phyloP scores from a whole-genome alignment of 2,113 vertebrate species.

The Strix uralensis region DNA sequence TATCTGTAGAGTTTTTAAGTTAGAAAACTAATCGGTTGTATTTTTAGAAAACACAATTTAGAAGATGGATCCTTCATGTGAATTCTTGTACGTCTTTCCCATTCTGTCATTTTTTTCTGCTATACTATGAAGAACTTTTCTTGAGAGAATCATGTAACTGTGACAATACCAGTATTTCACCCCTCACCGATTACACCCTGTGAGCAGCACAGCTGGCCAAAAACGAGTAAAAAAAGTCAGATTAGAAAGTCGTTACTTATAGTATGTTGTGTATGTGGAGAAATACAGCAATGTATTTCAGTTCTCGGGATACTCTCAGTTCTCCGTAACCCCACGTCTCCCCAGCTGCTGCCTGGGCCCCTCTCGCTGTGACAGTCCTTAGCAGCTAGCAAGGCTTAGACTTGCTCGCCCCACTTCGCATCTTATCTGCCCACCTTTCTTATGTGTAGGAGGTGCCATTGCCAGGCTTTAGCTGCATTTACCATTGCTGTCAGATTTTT shows the following conservation, averaged over 20 bases:
- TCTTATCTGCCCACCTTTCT: neutral
- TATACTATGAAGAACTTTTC: neutral
- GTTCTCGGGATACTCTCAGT: neutral
- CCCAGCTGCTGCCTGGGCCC: neutral
- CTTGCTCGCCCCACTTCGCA: fast-evolving
- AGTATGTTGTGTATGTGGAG: neutral
- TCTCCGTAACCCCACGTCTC: neutral
- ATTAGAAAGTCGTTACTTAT: neutral
- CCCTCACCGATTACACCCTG: neutral
- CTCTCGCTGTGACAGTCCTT: neutral
- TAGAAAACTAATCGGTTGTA: neutral
- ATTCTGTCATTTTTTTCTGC: neutral
- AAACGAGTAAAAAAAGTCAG: neutral
- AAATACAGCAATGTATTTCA: neutral
- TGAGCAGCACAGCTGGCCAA: neutral
- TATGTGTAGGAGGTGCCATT: neutral
- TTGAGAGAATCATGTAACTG: neutral
- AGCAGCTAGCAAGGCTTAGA: neutral
- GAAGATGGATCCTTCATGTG: neutral
- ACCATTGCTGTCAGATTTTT: neutral
- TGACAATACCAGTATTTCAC: neutral
- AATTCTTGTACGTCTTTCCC: neutral
- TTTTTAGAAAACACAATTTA: neutral
- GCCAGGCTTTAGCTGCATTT: neutral
- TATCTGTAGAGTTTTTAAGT: neutral